Evolutionary conservation across 2,797 vertebrate genomes (phyloP).

Genomic region (Etheostoma perlongum): DNA sequence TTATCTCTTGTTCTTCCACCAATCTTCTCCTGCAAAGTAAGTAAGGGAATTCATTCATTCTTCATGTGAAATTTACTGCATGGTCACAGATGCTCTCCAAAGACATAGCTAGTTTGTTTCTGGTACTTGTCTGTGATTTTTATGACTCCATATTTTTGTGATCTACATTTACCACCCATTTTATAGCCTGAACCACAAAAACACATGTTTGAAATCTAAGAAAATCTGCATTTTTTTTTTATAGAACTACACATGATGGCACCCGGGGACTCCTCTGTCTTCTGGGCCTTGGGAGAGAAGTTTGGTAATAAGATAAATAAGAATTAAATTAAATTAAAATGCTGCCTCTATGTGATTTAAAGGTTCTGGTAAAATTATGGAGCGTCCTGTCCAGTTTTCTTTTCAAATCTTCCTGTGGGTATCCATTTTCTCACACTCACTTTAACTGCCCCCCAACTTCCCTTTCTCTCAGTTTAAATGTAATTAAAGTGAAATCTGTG

Average conservation of each 20-base stretch:
- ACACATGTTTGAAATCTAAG: slow-evolving; percentile 17
- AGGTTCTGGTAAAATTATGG: not conserved
- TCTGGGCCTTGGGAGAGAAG: not conserved
- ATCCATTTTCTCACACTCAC: slow-evolving; percentile 54
- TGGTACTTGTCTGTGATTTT: slow-evolving; percentile 38
- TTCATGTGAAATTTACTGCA: slow-evolving; percentile 56
- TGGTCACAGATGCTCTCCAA: slow-evolving; percentile 38
- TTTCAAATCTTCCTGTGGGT: slow-evolving; percentile 19
- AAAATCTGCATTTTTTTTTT: not conserved
- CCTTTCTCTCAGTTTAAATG: slow-evolving; percentile 50
- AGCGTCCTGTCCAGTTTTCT: slow-evolving; percentile 20
- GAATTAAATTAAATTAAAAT: not conserved
- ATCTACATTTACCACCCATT: slow-evolving; percentile 38
- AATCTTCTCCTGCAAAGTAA: slow-evolving; percentile 51
- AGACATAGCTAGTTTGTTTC: slow-evolving; percentile 43
- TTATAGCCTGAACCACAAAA: slow-evolving; percentile 26
- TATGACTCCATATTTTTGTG: slow-evolving; percentile 35
- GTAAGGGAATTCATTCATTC: slow-evolving; percentile 61
- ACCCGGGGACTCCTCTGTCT: not conserved
- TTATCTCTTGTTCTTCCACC: slow-evolving; percentile 25
- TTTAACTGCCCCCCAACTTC: slow-evolving; percentile 39
- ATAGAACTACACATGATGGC: not conserved
- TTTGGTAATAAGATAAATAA: not conserved
- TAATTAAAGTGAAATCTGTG: slow-evolving; percentile 70
- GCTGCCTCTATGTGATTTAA: slow-evolving; percentile 21